phyloP scores from a whole-genome alignment of 2,113 vertebrate species.

The Emydocephalus ijimae region DNA sequence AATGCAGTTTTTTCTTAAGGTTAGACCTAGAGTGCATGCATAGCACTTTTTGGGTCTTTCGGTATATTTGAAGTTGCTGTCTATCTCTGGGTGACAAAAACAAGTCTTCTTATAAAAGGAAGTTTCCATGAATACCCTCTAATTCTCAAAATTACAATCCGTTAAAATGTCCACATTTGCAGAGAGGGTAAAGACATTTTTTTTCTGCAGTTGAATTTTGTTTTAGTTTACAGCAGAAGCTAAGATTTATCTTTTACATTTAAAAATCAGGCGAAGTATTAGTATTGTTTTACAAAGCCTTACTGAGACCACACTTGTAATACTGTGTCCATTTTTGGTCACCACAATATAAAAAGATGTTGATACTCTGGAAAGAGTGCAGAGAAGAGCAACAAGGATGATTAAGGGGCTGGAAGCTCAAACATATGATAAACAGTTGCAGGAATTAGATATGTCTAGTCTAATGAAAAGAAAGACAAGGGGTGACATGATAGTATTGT shows the following conservation, averaged over 20 bases:
- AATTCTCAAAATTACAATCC: neutral
- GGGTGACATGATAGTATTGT: neutral
- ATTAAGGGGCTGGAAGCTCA: too few relatives aligned
- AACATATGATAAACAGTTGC: too few relatives aligned
- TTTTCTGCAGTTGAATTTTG: neutral
- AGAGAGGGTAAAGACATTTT: neutral
- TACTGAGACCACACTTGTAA: too few relatives aligned
- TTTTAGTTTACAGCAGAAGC: conserved; percentile 1
- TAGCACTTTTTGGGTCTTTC: conserved; percentile 29
- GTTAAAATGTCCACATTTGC: neutral
- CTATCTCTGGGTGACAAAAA: conserved; percentile 7
- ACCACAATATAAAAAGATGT: too few relatives aligned
- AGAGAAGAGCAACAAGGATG: too few relatives aligned
- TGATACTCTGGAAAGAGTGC: too few relatives aligned
- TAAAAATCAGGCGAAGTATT: too few relatives aligned
- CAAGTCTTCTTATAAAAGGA: neutral
- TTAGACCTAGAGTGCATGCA: neutral
- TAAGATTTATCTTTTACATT: too few relatives aligned
- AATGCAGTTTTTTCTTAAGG: conserved; percentile 34
- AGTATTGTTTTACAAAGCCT: too few relatives aligned
- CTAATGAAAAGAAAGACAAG: too few relatives aligned
- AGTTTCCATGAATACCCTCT: neutral
- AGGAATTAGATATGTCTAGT: too few relatives aligned
- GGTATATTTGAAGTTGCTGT: conserved; percentile 33
- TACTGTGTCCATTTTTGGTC: too few relatives aligned